Evolutionary conservation across 2,888 invertebrate genomes (phyloP).

Genomic region (Drosophila kanekoi): DNA sequence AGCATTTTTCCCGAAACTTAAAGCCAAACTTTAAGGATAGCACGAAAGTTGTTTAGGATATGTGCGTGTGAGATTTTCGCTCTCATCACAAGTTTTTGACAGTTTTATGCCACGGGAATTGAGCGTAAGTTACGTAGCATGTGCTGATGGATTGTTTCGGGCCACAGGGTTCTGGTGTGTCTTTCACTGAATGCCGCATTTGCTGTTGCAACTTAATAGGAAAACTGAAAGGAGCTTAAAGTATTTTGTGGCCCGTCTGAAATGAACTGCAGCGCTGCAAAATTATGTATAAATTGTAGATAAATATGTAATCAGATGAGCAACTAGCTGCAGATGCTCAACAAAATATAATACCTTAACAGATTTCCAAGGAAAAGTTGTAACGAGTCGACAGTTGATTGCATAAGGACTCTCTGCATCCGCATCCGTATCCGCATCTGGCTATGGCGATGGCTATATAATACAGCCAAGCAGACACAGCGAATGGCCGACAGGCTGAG

Average conservation of each 20-base stretch:
- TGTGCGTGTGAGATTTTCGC: slow-evolving; percentile 48
- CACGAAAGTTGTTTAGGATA: slow-evolving; percentile 9
- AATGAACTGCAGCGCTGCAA: slow-evolving; percentile 51
- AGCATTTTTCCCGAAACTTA: slow-evolving; percentile 28
- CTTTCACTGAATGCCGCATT: slow-evolving; percentile 31
- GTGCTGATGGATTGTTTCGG: slow-evolving; percentile 70
- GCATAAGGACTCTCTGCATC: slow-evolving; percentile 61
- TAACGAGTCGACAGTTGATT: slow-evolving; percentile 77
- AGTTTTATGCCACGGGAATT: slow-evolving; percentile 59
- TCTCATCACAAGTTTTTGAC: slow-evolving; percentile 63
- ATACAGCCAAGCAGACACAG: slow-evolving; percentile 47
- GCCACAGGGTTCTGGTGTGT: slow-evolving; percentile 24
- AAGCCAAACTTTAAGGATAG: slow-evolving; percentile 45
- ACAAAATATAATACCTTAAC: slow-evolving; percentile 60
- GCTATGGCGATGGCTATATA: slow-evolving; percentile 39
- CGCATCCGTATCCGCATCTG: slow-evolving; percentile 19
- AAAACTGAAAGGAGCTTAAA: slow-evolving; percentile 55
- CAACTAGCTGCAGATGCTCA: slow-evolving; percentile 72
- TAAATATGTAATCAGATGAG: slow-evolving; percentile 79
- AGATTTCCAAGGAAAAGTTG: slow-evolving; percentile 63
- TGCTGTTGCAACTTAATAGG: slow-evolving; percentile 42
- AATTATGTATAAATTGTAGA: slow-evolving; percentile 78
- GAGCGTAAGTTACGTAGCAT: slow-evolving; percentile 13
- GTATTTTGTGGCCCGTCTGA: slow-evolving; percentile 45
- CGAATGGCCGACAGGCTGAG: slow-evolving; percentile 26